Evolutionary conservation across 2,113 vertebrate genomes (phyloP), one percentile per base, ranked within the genome.

Genomic region (Saimiri boliviensis): DNA sequence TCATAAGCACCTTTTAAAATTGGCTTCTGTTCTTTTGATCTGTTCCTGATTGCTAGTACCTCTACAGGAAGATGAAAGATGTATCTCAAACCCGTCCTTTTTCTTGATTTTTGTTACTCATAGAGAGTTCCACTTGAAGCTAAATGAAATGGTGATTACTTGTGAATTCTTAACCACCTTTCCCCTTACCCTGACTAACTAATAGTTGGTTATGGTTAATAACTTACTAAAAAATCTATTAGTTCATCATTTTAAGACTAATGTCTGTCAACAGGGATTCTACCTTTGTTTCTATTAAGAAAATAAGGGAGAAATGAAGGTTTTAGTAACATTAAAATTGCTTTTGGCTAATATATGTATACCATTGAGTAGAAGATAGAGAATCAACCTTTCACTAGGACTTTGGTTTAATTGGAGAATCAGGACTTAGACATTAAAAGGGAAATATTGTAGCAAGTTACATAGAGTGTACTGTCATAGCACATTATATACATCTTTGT

Each of bases 81-180:
- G 32, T 49, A 45, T 80, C 56, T 92, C 23, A 74, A 49, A 81
- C 56, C 37, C 71, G 30, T 77, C 32, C 32, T 76, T 58, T 86
- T 77, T 82, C 21, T 94, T 71, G 45, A 86, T 85, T 95, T 82
- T 76, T 77, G 56, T 90, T 79, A 56, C 58, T 87, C 21, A 42
- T 19, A n/a, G 60, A 86, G 90, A 93, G 4, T n/a, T 37, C 58
- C 17, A n/a, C 52, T 94, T 56, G 25, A 32, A 47, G 8, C 70
- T 74, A 80, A 68, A 49, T 54, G 49, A 79, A 93, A 68, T 68
- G 27, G 37, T 58, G 60, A 16, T 82, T 63, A 83, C 27, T 47
- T 86, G 80, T 73, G 40, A 87, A 77, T 76, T 91, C 60, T 81
- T 85, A 87, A 47, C 42, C 19, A 12, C 20, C 2, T 79, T 79